Conservation (phyloP, 2,797 vertebrate genomes). For the Craterocephalus amniculus region DNA sequence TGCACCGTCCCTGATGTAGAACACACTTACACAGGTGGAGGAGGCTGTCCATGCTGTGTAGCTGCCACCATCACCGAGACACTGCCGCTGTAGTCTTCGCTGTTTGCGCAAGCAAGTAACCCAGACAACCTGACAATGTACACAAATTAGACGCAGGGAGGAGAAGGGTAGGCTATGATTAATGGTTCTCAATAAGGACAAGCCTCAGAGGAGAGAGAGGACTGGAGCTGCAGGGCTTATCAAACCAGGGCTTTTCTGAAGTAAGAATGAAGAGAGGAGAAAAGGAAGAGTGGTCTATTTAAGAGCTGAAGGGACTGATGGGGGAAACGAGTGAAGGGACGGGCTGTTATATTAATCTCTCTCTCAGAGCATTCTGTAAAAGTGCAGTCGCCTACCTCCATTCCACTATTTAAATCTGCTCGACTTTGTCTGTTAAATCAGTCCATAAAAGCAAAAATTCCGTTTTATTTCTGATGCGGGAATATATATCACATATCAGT, state of each 20-base stretch:
- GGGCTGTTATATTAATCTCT: not conserved
- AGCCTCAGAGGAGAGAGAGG: slow-evolving; percentile 52
- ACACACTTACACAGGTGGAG: slow-evolving; percentile 27
- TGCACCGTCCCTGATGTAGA: slow-evolving; percentile 19
- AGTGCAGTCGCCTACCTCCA: no score
- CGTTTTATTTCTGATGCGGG: not conserved
- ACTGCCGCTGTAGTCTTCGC: slow-evolving; percentile 16
- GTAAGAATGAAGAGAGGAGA: slow-evolving; percentile 25
- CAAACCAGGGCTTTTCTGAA: slow-evolving; percentile 61
- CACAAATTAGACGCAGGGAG: slow-evolving; percentile 67
- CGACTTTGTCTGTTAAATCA: slow-evolving; percentile 8
- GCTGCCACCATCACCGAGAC: slow-evolving; percentile 34
- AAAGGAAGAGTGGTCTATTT: slow-evolving; percentile 37
- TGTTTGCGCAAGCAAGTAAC: slow-evolving; percentile 60
- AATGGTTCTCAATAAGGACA: slow-evolving; percentile 72
- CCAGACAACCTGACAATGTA: slow-evolving; percentile 71
- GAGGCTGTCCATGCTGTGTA: slow-evolving; percentile 28
- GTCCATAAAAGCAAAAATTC: not conserved
- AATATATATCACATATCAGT: slow-evolving; percentile 2
- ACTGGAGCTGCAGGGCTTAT: slow-evolving; percentile 48
- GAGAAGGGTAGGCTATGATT: slow-evolving; percentile 62
- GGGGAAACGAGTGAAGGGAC: not conserved
- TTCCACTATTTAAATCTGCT: not conserved
- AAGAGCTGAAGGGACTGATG: slow-evolving; percentile 21
- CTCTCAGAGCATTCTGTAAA: not conserved